These are phyloP conservation scores for Epinephelus lanceolatus DNA, from an alignment of 2,113 vertebrate species.

Conservation along the genomic window DNA sequence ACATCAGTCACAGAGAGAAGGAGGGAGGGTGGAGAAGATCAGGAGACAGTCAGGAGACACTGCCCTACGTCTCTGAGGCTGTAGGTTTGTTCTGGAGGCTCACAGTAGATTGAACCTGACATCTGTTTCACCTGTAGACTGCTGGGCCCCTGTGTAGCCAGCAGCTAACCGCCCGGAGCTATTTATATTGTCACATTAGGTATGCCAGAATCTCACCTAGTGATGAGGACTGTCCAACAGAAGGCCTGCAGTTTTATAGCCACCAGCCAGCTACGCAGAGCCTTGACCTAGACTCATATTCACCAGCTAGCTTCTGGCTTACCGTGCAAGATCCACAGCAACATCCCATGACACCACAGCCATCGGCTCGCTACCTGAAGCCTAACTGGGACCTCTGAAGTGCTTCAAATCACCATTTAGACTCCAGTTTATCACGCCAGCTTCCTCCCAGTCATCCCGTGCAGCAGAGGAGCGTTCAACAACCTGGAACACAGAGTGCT, in stretches of 20 bases:
- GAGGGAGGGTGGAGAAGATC: no score
- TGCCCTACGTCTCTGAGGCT: neutral
- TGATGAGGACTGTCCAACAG: neutral
- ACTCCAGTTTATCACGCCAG: neutral
- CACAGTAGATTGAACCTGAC: neutral
- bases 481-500: neutral
- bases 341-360: neutral
- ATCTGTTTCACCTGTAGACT: neutral
- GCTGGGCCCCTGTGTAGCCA: neutral
- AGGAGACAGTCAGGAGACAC: no score
- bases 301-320: neutral
- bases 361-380: neutral
- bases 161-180: conserved; percentile 3
- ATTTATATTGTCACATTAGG: neutral
- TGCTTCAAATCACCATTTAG: neutral
- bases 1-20: neutral
- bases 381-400: neutral
- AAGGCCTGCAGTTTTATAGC: neutral
- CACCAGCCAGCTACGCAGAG: neutral
- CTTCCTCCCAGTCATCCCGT: neutral
- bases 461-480: neutral
- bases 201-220: neutral
- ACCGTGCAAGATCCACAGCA: neutral
- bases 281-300: neutral
- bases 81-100: neutral